Percentiles rank a stretch among this genome's conserved stretches.
Conservation (phyloP, 2,888 invertebrate genomes). For the Unio delphinus region DNA sequence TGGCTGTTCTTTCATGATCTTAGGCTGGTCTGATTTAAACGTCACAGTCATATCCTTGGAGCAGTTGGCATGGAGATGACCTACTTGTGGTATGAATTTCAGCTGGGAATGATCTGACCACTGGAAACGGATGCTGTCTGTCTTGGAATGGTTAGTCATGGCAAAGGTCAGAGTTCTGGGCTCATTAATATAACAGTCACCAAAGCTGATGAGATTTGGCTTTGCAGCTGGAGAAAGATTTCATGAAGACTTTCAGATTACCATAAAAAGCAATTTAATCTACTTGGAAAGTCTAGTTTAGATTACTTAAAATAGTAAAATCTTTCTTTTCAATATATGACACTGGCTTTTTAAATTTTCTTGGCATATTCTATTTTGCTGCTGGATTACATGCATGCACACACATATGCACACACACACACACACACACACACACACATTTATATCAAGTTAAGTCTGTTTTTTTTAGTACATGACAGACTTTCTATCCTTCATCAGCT, state of each 20-base stretch:
- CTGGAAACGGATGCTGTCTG: slow-evolving; percentile 64
- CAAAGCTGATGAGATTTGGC: slow-evolving; percentile 69
- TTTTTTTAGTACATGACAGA: too few relatives aligned
- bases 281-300: neutral
- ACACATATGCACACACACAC: too few relatives aligned
- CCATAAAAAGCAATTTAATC: neutral
- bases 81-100: slow-evolving; percentile 73
- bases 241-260: neutral
- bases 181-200: slow-evolving; percentile 69
- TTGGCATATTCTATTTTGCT: too few relatives aligned
- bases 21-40: slow-evolving; percentile 73
- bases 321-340: too few relatives aligned
- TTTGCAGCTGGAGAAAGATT: slow-evolving; percentile 63
- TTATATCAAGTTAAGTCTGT: too few relatives aligned
- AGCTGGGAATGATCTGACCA: slow-evolving; percentile 70
- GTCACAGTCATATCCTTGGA: slow-evolving; percentile 75
- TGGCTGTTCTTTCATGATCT: slow-evolving; percentile 52
- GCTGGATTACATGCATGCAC: too few relatives aligned
- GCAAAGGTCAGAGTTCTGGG: slow-evolving; percentile 64
- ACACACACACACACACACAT: too few relatives aligned
- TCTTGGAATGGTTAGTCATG: slow-evolving; percentile 69
- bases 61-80: slow-evolving; percentile 68
- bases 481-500: too few relatives aligned
- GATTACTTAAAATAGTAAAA: too few relatives aligned
- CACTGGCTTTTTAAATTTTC: too few relatives aligned